Evolutionary conservation across 2,797 vertebrate genomes (phyloP), one percentile per base, ranked within the genome.

Genomic region (Enteromius paludinosus): DNA sequence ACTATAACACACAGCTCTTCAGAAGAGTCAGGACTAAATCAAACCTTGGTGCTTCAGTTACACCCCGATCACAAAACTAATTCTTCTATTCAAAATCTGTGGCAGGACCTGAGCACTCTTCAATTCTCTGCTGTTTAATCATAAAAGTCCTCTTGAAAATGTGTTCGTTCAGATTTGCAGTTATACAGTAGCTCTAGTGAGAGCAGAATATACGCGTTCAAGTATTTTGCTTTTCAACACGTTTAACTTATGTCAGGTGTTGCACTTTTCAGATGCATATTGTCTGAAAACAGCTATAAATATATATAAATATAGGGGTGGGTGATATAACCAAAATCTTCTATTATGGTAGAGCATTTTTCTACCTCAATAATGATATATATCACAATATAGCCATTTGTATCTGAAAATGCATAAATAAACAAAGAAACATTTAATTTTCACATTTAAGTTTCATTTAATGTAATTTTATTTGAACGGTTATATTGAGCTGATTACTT

Each of bases 21-120:
- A 69, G 62, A 28, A 15, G 56, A 47, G 56, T 45, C 65, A 54
- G 30, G 62, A 11, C 45, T 69, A 43, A 59, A 70, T 43, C 23
- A 70, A 70, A 56, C 25, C 49, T 41, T 68, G 49, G 45, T 23
- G 33, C 80, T 82, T 65, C 47, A 66, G 47, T 82, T 66, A 82
- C 71, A 75, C 45, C 62, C 71, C 30, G 20, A 15, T 65, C 45
- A 38, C 33, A 41, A 74, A 82, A 35, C 70, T 0, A 47, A 38
- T 47, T 59, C 23, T 70, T 65, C 20, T 35, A 62, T 71, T 80
- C 56, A 64, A 38, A 64, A 41, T 70, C 25, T 61, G 23, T 43
- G 77, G 47, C 49, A 41, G 54, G 70, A 49, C n/a, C n/a, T 47
- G 11, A 82, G 33, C n/a, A 5, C 47, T 66, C n/a, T 30, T 41